Evolutionary conservation across 1,140 invertebrate genomes (phyloP), one percentile per base, ranked within the genome.

Genomic region (Philotrypesis tridentata): DNA sequence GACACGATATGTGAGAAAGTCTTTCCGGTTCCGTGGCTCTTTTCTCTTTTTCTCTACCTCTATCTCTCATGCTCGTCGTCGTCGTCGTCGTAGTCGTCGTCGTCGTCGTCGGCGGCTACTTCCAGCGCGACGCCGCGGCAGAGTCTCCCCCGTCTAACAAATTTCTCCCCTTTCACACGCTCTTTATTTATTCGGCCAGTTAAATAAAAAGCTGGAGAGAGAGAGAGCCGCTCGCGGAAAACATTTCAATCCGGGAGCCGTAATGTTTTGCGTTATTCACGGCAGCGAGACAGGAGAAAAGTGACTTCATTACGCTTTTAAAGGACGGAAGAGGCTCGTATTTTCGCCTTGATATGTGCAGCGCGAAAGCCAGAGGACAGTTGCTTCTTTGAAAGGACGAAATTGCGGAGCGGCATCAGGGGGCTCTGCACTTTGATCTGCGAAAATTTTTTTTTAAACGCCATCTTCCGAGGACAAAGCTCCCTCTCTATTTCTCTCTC

Each of bases 361-460:
- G 17, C 6, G 9, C n/a, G n/a, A n/a, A 33, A 6, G 40, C 27
- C 55, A n/a, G 65, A 78, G 77, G 43, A 71, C n/a, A 55, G 33
- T 79, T 21, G 43, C 2, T 55, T 55, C 25, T 79, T 71, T 79
- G 77, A 79, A 71, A 55, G 67, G 77, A 71, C n/a, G 55, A 70
- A 68, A 48, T n/a, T 75, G 29, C 31, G 23, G 21, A 55, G 48
- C 2, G 40, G 40, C 12, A 3, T 1, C 1, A 43, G 37, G 12
- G 37, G 8, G 37, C 12, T n/a, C 48, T 55, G 48, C 48, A 55
- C 21, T 55, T 55, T 55, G 48, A 55, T 55, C 48, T n/a, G 43
- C 31, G 61, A 79, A 81, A 60, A 68, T 67, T 11, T 78, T 21
- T 78, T 21, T 78, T 23, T 71, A 71, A 82, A 65, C 60, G 55